A percentile compares a stretch with the other conserved stretches of the same genome.
Evolutionary conservation across 2,797 vertebrate genomes (phyloP).

Genomic region (Nannoperca obscura): DNA sequence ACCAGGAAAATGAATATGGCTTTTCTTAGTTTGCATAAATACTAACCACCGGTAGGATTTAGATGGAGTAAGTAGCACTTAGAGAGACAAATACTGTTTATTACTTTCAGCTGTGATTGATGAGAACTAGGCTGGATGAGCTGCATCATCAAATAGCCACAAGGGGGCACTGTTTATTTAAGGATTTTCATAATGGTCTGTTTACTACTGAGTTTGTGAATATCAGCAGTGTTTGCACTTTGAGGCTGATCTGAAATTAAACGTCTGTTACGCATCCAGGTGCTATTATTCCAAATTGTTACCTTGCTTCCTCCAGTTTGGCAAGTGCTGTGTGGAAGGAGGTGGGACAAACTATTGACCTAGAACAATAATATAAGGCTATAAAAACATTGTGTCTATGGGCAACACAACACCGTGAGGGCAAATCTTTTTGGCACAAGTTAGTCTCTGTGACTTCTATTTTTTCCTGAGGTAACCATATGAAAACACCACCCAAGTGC

Average conservation of each 20-base stretch:
- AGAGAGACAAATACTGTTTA: slow-evolving; percentile 1
- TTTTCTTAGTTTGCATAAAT: slow-evolving; percentile 1
- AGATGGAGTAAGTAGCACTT: background rate
- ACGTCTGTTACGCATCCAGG: background rate
- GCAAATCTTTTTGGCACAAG: slow-evolving; percentile 25
- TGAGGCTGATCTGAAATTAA: slow-evolving; percentile 23
- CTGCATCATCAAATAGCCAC: slow-evolving; percentile 42
- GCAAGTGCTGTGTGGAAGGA: slow-evolving; percentile 15
- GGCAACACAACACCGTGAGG: slow-evolving; percentile 19
- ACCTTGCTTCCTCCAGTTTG: slow-evolving; percentile 8
- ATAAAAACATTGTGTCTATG: slow-evolving; percentile 41
- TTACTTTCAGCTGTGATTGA: background rate
- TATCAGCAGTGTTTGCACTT: slow-evolving; percentile 1
- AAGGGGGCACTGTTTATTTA: slow-evolving; percentile 53
- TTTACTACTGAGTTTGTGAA: slow-evolving; percentile 19
- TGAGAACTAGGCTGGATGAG: background rate
- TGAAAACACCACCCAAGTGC: slow-evolving; percentile 15
- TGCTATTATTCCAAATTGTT: slow-evolving; percentile 26
- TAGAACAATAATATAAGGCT: slow-evolving; percentile 24
- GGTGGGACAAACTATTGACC: slow-evolving; percentile 24
- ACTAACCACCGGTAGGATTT: background rate
- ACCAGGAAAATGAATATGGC: slow-evolving; percentile 1
- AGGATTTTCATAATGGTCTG: background rate
- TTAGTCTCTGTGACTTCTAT: slow-evolving; percentile 37
- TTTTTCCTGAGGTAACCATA: slow-evolving; percentile 43